phyloP scores from a whole-genome alignment of 2,797 vertebrate genomes.

The Crocidura indochinensis region DNA sequence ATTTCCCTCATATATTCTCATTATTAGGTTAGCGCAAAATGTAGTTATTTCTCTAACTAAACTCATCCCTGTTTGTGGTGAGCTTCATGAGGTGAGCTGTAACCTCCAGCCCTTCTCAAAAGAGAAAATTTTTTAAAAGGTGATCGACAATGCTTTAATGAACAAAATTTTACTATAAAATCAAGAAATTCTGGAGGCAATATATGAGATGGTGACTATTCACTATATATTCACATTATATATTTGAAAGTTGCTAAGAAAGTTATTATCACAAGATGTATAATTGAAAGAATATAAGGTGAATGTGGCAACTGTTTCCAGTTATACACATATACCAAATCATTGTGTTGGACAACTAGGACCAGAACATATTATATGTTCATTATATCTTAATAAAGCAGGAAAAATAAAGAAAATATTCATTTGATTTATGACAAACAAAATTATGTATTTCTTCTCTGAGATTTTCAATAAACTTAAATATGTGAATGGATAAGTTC shows the following conservation, averaged over 20 bases:
- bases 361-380: neutral
- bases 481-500: neutral
- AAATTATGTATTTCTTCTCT: neutral
- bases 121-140: neutral
- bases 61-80: too few species aligned
- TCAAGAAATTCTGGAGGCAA: neutral
- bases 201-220: neutral
- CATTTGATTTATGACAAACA: neutral
- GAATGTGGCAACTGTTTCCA: neutral
- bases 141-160: neutral
- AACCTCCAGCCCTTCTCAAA: too few species aligned
- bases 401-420: neutral
- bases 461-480: slow-evolving; percentile 23
- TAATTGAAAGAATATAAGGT: neutral
- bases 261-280: neutral
- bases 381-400: slow-evolving; percentile 1
- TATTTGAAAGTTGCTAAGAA: neutral
- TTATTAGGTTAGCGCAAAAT: too few species aligned
- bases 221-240: neutral
- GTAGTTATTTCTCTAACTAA: too few species aligned
- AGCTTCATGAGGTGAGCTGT: too few species aligned
- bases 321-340: too few species aligned
- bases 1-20: too few species aligned
- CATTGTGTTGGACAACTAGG: neutral
- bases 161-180: neutral